These are phyloP conservation scores for Empidonax traillii DNA, from an alignment of 2,113 vertebrate species.

Conservation along the genomic window DNA sequence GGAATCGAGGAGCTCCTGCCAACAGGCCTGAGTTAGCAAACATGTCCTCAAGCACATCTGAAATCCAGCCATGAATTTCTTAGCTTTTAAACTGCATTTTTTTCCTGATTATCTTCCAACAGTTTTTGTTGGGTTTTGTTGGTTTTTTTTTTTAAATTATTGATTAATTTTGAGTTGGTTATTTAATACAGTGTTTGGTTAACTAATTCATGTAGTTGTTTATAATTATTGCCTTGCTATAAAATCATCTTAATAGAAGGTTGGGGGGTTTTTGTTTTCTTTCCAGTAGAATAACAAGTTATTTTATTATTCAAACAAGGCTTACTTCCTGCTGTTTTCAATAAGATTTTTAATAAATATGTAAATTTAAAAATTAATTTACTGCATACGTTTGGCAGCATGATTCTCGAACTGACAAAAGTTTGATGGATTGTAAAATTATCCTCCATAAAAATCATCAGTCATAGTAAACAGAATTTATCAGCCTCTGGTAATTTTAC, in stretches of 20 bases:
- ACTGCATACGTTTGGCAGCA: constrained; percentile 72
- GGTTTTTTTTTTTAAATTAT: background rate
- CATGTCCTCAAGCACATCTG: background rate
- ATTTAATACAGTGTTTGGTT: constrained; percentile 65
- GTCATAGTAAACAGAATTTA: constrained; percentile 75
- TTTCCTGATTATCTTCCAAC: constrained; percentile 34
- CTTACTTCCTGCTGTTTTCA: constrained; percentile 78
- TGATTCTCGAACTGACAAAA: constrained; percentile 77
- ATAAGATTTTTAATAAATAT: constrained; percentile 83
- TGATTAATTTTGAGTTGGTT: constrained; percentile 57
- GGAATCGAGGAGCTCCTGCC: background rate
- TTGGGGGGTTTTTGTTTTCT: constrained; percentile 56
- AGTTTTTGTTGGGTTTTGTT: background rate
- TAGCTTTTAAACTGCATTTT: constrained; percentile 11
- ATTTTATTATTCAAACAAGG: constrained; percentile 78
- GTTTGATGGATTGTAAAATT: constrained; percentile 79
- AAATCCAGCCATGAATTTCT: background rate
- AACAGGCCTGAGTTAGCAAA: background rate
- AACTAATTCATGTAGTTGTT: constrained; percentile 71
- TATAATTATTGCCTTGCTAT: constrained; percentile 69
- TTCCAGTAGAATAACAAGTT: constrained; percentile 74
- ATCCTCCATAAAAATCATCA: constrained; percentile 75
- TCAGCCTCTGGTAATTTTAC: constrained; percentile 73
- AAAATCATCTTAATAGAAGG: constrained; percentile 68
- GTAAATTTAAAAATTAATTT: constrained; percentile 82